Base-by-base conservation (phyloP, 2,113 vertebrate genomes). In the Halichoeres trimaculatus region DNA sequence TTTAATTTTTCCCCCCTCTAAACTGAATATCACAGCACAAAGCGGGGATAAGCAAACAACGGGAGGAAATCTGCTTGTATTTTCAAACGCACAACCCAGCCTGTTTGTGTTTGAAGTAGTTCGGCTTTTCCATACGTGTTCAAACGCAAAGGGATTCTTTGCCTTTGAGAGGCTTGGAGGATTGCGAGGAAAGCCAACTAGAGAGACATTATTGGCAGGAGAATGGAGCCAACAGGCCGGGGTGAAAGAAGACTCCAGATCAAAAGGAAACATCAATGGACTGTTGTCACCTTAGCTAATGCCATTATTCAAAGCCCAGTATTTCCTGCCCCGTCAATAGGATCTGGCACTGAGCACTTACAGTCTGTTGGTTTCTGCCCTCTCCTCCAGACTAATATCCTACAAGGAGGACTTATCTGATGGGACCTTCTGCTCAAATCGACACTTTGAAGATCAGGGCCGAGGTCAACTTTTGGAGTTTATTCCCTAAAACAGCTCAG, bases 391-490 rank as follows among this genome's bases (percentile, higher is more conserved):
- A 60, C 48, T 69, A 67, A 85, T 81, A 80, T 83, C 41, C 67
- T 45, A 71, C 69, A 35, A 57, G 59, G 40, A 85, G 51, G 83
- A 69, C 78, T 87, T 85, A 86, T 93, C 86, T 81, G 67, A 89
- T 76, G 51, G 83, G 67, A 85, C 65, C 78, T 85, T 68, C 48
- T 63, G 64, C 69, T 75, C 58, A 81, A 89, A 90, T 85, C 75
- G 54, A 80, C 86, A 77, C 82, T 85, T 83, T 80, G 66, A 84
- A 83, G 86, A 88, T 89, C 64, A 76, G 57, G 74, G 63, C 41
- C 50, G 54, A 58, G 76, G 76, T 84, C 77, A 58, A 68, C 48
- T 16, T 80, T 90, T 74, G 24, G 74, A 87, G 47, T 79, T 56
- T 65, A 26, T 73, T 80, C 30, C 24, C 71, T 76, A 48, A 78